Base-by-base conservation (phyloP, 2,888 invertebrate genomes). In the Atherix ibis region DNA sequence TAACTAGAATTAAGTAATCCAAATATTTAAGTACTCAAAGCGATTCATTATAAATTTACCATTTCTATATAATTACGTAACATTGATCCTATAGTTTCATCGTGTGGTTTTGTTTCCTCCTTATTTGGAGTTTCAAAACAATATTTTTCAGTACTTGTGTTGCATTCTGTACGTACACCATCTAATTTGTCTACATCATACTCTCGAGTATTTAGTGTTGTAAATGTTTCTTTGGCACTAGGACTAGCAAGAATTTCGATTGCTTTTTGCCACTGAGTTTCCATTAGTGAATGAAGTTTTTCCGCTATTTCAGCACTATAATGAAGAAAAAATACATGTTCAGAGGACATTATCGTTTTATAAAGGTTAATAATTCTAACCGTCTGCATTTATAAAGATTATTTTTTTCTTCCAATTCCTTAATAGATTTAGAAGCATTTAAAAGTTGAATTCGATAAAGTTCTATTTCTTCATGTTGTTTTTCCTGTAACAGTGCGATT, bases 201-300 rank as follows among this genome's bases (percentile, higher is more conserved):
- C 9, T 34, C 10, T 17, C 27, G 13, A 4, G 28, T 24, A 32
- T 38, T 33, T 19, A 32, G 43, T n/a, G 4, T 24, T 13, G 5
- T 8, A 3, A n/a, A n/a, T 18, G 15, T 25, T 8, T 28, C 32
- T n/a, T 18, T 44, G 39, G 10, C 34, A 44, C 45, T 53, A n/a
- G 58, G 58, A 8, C 56, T 56, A 5, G 73, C 70, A 32, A 81
- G 69, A 38, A 80, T 77, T 45, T 67, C 68, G 22, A 83, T 56
- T 2, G 82, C 80, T 52, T 83, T 79, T 24, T 74, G 66, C 82
- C 82, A 83, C 52, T 84, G 83, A 6, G 71, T 67, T 58, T 84
- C 77, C 82, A 84, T 82, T 1, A 80, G 73, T 40, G 66, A 66
- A 53, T 83, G 81, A 39, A 85, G 60, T 50, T 81, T 76, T 37